Evolutionary conservation across 2,888 invertebrate species (phyloP).

Genomic region (Oegoconia quadripuncta): DNA sequence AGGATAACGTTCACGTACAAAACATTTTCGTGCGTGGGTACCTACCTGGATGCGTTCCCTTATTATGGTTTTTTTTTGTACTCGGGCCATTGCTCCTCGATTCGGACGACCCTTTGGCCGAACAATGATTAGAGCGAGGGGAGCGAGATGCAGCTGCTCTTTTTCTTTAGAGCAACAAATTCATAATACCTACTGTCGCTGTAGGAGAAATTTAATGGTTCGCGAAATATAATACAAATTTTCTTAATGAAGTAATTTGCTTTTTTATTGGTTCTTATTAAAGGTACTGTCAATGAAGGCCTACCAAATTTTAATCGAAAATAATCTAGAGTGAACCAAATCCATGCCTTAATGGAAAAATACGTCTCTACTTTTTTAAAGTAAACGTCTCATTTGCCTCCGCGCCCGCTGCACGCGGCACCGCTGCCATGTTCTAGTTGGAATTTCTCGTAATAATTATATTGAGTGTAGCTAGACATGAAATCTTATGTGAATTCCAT

Average conservation of each 20-base stretch:
- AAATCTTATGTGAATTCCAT: too few relatives aligned
- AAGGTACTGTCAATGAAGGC: too few relatives aligned
- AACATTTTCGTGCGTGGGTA: constrained; percentile 47
- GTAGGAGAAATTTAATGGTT: constrained; percentile 45
- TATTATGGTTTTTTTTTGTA: constrained; percentile 51
- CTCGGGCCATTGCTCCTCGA: constrained; percentile 63
- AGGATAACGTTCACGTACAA: constrained; percentile 27
- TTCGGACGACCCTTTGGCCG: constrained; percentile 68
- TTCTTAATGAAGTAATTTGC: constrained; percentile 4
- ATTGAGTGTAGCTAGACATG: too few relatives aligned
- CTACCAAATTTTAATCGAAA: too few relatives aligned
- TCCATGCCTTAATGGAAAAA: too few relatives aligned
- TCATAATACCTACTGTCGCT: constrained; percentile 46
- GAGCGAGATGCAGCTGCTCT: constrained; percentile 72
- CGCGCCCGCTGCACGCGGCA: too few relatives aligned
- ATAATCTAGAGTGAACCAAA: too few relatives aligned
- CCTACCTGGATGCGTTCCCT: constrained; percentile 67
- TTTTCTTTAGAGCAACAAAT: constrained; percentile 53
- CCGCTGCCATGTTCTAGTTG: too few relatives aligned
- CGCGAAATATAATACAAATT: constrained; percentile 48
- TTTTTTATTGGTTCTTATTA: too few relatives aligned
- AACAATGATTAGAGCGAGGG: constrained; percentile 70
- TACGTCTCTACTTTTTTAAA: too few relatives aligned
- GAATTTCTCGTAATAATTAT: too few relatives aligned
- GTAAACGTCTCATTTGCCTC: too few relatives aligned